These are phyloP conservation scores for Centrocercus urophasianus DNA, from an alignment of 2,113 vertebrate species.

Conservation along the genomic window DNA sequence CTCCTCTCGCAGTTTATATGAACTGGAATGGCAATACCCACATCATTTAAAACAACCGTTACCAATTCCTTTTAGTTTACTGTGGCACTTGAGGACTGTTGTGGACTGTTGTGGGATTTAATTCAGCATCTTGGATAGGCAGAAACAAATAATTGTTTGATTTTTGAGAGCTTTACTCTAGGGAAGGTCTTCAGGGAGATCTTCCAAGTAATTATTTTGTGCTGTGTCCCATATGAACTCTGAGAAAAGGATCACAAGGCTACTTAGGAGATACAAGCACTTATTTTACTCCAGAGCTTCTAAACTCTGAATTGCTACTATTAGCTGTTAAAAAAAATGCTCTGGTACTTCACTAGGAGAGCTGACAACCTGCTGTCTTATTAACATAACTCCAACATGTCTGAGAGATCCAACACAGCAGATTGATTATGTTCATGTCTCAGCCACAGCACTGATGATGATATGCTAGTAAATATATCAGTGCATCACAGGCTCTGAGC, in stretches of 20 bases:
- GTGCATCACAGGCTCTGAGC: constrained; percentile 32
- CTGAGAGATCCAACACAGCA: constrained; percentile 57
- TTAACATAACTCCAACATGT: constrained; percentile 61
- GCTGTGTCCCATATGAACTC: not conserved
- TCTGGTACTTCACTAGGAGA: constrained; percentile 34
- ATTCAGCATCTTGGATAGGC: not conserved
- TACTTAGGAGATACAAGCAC: constrained; percentile 28
- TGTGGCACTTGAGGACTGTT: not conserved
- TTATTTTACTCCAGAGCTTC: constrained; percentile 38
- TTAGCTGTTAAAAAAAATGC: constrained; percentile 12
- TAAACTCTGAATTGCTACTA: constrained; percentile 13
- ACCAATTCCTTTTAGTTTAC: not conserved
- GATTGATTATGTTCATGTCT: constrained; percentile 69
- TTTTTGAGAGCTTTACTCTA: not conserved
- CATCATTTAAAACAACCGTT: not conserved
- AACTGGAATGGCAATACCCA: not conserved
- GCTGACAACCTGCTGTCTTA: constrained; percentile 65
- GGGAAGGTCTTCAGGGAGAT: not conserved
- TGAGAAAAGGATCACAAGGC: not conserved
- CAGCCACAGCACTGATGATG: constrained; percentile 47
- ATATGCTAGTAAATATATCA: constrained; percentile 60
- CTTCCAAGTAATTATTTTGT: constrained; percentile 22
- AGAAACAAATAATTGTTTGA: not conserved
- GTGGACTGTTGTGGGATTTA: not conserved
- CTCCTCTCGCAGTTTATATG: not conserved